Conservation (phyloP, 2,797 vertebrate species). For the Catostomus latipinnis region DNA sequence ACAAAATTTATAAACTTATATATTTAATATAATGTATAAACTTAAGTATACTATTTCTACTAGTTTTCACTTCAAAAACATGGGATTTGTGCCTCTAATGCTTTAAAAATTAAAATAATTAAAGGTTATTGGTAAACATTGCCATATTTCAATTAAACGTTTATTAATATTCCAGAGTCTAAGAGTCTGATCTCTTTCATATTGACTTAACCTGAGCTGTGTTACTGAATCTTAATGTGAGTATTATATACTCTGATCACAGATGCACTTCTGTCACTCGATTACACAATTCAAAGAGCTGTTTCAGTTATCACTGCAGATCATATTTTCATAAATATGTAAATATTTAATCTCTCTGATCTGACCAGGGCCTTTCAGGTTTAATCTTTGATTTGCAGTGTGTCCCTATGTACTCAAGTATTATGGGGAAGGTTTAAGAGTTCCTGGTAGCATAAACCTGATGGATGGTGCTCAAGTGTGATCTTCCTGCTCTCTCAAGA, state of each 20-base stretch:
- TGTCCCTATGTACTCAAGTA: neutral
- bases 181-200: neutral
- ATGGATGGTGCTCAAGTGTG: conserved; percentile 6
- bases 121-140: no score
- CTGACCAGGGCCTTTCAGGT: neutral
- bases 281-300: neutral
- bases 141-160: neutral
- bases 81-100: no score
- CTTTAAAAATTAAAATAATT: no score
- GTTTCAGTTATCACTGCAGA: neutral
- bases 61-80: no score
- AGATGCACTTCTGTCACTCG: neutral
- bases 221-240: neutral
- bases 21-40: no score
- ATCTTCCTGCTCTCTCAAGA: conserved; percentile 18
- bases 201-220: neutral
- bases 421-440: conserved; percentile 3
- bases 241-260: neutral
- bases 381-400: neutral
- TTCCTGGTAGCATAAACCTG: neutral
- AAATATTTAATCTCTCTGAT: neutral
- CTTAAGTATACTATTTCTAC: no score
- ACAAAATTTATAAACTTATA: no score
- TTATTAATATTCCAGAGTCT: neutral
- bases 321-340: neutral